A percentile compares a stretch with the other conserved stretches of the same genome.
phyloP scores from a whole-genome alignment of 2,888 invertebrate species.

The Pandemis corylana region DNA sequence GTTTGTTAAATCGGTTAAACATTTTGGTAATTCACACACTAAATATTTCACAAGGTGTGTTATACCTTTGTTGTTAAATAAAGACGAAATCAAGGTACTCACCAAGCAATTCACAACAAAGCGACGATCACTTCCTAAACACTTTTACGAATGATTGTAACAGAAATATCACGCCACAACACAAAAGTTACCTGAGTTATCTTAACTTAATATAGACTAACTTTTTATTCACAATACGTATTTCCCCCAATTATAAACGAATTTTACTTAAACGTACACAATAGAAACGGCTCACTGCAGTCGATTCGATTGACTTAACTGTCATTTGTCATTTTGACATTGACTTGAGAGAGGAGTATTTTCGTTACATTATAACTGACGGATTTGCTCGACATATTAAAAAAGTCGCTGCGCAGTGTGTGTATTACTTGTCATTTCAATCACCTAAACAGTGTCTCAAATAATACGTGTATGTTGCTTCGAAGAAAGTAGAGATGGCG shows the following conservation, averaged over 20 bases:
- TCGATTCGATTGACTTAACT: slow-evolving; percentile 5
- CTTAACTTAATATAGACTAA: not conserved
- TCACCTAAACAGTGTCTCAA: not conserved
- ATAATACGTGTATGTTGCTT: not conserved
- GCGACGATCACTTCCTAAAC: not conserved
- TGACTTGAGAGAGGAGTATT: slow-evolving; percentile 26
- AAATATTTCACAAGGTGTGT: not conserved
- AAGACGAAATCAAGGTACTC: slow-evolving; percentile 15
- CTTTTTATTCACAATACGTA: not conserved
- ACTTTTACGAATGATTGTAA: not conserved
- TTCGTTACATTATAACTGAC: not conserved
- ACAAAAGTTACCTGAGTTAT: not conserved
- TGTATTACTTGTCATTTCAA: not conserved
- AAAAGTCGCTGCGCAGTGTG: not conserved
- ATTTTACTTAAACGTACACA: slow-evolving; percentile 1
- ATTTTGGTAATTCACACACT: not conserved
- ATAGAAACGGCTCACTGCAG: slow-evolving; percentile 4
- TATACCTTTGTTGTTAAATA: slow-evolving; percentile 5
- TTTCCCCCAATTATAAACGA: not conserved
- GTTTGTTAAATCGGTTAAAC: not conserved
- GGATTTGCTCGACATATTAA: not conserved
- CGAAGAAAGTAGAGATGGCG: slow-evolving; percentile 9
- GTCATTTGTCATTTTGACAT: slow-evolving; percentile 27
- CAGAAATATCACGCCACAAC: slow-evolving; percentile 3
- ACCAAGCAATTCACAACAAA: slow-evolving; percentile 29